Percentiles rank a stretch among this genome's conserved stretches.
These are phyloP conservation scores for Thelaira solivaga DNA, from an alignment of 2,888 invertebrate genomes.

Conservation along the genomic window DNA sequence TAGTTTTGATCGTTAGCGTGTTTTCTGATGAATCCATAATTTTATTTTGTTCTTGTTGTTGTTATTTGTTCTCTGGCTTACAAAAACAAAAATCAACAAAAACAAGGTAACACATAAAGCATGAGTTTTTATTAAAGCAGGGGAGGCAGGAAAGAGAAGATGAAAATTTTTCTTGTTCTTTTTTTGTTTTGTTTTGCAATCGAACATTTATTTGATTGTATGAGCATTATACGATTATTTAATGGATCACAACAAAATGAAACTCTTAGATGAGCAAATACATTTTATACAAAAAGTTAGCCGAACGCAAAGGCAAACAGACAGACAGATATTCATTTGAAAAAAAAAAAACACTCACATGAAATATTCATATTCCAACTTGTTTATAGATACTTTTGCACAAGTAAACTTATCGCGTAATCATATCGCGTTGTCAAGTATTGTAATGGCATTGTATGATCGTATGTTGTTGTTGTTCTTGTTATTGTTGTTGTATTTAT, in stretches of 20 bases:
- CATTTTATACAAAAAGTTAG: background rate
- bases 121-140: constrained; percentile 13
- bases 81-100: background rate
- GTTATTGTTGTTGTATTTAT: constrained; percentile 10
- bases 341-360: background rate
- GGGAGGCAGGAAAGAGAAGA: too few relatives aligned
- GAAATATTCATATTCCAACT: constrained; percentile 26
- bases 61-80: constrained; percentile 11
- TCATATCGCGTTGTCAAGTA: constrained; percentile 70
- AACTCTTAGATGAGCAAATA: constrained; percentile 13
- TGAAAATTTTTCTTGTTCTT: too few relatives aligned
- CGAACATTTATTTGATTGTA: constrained; percentile 31
- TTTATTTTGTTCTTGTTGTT: constrained; percentile 12
- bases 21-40: background rate
- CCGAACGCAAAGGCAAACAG: background rate
- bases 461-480: constrained; percentile 15
- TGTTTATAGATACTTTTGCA: constrained; percentile 52
- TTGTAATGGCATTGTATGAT: constrained; percentile 48
- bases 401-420: constrained; percentile 69
- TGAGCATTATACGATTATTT: constrained; percentile 54
- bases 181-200: constrained; percentile 27
- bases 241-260: constrained; percentile 41
- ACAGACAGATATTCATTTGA: background rate
- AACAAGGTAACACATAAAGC: constrained; percentile 4
- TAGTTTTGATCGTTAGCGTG: background rate